A percentile compares a stretch with the other conserved stretches of the same genome.
phyloP scores from a whole-genome alignment of 2,797 vertebrate genomes.

The Enteromius treurensis region DNA sequence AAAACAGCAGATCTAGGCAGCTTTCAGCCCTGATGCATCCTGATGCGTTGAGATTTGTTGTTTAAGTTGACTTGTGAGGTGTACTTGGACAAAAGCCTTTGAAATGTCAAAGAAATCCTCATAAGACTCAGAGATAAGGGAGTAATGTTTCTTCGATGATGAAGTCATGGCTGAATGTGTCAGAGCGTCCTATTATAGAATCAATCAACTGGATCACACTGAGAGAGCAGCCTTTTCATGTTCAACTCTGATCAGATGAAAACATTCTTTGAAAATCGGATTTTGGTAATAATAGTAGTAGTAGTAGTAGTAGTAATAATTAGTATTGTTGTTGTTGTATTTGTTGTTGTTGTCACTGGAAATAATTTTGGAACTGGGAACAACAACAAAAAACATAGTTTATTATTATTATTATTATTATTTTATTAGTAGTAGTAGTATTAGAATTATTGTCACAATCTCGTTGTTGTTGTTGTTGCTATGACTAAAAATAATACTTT shows the following conservation, averaged over 20 bases:
- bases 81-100: slow-evolving; percentile 72
- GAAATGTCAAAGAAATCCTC: slow-evolving; percentile 75
- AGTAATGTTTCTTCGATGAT: slow-evolving; percentile 70
- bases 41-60: slow-evolving; percentile 74
- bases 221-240: slow-evolving; percentile 12
- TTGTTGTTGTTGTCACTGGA: too few relatives aligned
- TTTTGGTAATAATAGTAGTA: not conserved
- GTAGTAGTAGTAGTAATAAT: not conserved
- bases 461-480: too few relatives aligned
- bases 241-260: not conserved
- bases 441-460: too few relatives aligned
- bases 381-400: too few relatives aligned
- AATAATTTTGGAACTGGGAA: too few relatives aligned
- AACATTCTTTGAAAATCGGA: not conserved
- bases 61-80: slow-evolving; percentile 64
- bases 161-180: slow-evolving; percentile 62
- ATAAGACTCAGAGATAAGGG: slow-evolving; percentile 68
- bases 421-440: too few relatives aligned
- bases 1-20: slow-evolving; percentile 78
- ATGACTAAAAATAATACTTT: too few relatives aligned
- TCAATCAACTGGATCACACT: slow-evolving; percentile 31
- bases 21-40: slow-evolving; percentile 72
- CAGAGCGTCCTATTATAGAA: slow-evolving; percentile 52
- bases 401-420: too few relatives aligned
- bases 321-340: not conserved